Evolutionary conservation across 2,888 invertebrate genomes (phyloP).

Genomic region (Xylocampa areola): DNA sequence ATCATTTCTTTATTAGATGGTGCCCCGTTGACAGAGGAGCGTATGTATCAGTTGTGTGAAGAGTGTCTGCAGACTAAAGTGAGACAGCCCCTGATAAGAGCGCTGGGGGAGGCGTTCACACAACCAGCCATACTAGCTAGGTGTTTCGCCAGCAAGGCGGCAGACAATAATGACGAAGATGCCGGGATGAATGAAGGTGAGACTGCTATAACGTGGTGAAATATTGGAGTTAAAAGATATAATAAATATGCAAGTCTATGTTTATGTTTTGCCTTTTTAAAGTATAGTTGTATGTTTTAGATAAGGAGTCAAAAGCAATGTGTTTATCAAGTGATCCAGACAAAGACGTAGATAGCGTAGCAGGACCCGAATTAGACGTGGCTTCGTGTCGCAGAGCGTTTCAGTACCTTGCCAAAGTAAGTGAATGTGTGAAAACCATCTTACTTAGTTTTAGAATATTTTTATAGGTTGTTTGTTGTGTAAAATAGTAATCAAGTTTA

Average conservation of each 20-base stretch:
- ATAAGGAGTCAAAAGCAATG: constrained; percentile 82
- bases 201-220: constrained; percentile 13
- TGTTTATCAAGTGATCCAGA: constrained; percentile 92
- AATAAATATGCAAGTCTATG: neutral
- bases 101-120: constrained; percentile 94
- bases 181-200: constrained; percentile 73
- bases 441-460: no score
- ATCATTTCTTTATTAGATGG: constrained; percentile 76
- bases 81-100: constrained; percentile 93
- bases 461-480: no score
- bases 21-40: constrained; percentile 92
- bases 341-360: constrained; percentile 95
- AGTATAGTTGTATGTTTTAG: constrained; percentile 58
- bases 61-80: constrained; percentile 92
- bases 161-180: constrained; percentile 59
- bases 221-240: neutral
- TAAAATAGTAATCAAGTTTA: no score
- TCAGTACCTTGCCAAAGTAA: constrained; percentile 85
- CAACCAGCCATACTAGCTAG: constrained; percentile 91
- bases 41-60: constrained; percentile 93
- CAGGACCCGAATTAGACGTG: constrained; percentile 92
- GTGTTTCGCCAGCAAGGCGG: constrained; percentile 91
- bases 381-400: constrained; percentile 93
- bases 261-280: no score
- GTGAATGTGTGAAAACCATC: constrained; percentile 49